A percentile compares a stretch with the other conserved stretches of the same genome.
phyloP scores from a whole-genome alignment of 2,113 vertebrate species.

The Sitta europaea region DNA sequence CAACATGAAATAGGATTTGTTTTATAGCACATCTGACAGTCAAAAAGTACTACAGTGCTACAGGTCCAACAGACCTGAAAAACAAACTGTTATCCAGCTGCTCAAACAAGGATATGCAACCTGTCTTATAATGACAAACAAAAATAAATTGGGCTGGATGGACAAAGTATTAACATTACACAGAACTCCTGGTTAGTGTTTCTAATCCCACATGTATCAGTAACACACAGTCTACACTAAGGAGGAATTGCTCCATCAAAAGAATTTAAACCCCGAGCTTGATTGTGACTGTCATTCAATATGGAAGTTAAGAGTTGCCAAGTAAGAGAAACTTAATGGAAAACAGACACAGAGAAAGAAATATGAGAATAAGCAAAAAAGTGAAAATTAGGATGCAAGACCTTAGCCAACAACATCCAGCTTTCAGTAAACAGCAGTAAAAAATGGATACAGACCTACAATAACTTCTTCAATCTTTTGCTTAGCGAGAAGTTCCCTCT shows the following conservation, averaged over 20 bases:
- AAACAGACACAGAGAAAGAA: neutral
- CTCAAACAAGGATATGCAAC: neutral
- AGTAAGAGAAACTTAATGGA: neutral
- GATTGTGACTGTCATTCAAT: neutral
- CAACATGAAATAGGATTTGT: neutral
- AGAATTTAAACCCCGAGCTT: neutral
- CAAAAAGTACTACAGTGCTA: neutral
- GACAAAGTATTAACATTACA: neutral
- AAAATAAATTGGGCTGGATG: neutral
- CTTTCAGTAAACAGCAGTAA: neutral
- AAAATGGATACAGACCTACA: slow-evolving; percentile 71
- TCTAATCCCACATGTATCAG: neutral
- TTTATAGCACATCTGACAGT: neutral
- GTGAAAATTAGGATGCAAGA: neutral
- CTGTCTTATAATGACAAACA: neutral
- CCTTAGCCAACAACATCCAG: neutral
- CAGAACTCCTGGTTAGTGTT: neutral
- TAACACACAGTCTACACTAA: neutral
- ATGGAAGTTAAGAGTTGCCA: neutral
- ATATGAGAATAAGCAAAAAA: neutral
- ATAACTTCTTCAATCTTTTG: slow-evolving; percentile 88
- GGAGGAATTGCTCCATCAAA: neutral
- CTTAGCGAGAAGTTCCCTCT: slow-evolving; percentile 80
- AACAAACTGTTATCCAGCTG: neutral
- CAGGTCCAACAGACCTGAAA: neutral